These are phyloP conservation scores for Drosophila biarmipes DNA, from an alignment of 1,140 invertebrate species.

Conservation along the genomic window DNA sequence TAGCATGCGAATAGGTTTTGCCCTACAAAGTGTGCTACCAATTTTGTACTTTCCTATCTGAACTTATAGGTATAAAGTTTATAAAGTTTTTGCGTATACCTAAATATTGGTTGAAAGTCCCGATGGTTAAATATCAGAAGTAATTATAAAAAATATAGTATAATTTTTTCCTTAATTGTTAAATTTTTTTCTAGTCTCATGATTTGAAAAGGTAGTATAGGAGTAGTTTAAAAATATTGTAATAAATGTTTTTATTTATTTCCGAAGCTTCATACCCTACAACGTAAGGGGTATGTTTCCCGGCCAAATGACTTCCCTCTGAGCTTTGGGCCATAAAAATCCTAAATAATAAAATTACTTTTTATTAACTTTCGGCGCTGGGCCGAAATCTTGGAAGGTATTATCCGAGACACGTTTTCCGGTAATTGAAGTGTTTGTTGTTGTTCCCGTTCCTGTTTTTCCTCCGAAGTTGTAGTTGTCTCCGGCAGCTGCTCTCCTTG, in stretches of 20 bases:
- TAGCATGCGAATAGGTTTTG: background rate
- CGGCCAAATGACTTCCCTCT: background rate
- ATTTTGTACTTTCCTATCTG: too few species aligned
- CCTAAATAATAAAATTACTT: constrained; percentile 73
- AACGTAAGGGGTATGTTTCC: background rate
- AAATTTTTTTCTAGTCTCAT: too few species aligned
- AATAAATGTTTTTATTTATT: too few species aligned
- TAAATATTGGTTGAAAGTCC: too few species aligned
- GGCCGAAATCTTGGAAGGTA: constrained; percentile 53
- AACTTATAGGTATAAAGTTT: background rate
- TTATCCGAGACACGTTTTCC: constrained; percentile 79
- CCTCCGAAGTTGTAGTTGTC: background rate
- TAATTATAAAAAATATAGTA: background rate
- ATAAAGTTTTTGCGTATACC: background rate
- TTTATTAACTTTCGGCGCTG: constrained; percentile 65
- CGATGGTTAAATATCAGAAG: background rate
- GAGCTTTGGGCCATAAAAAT: constrained; percentile 23
- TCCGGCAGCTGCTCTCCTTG: constrained; percentile 55
- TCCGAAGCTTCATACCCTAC: too few species aligned
- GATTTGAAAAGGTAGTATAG: too few species aligned
- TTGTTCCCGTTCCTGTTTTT: constrained; percentile 22
- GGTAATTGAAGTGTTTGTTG: constrained; percentile 77
- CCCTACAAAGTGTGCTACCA: background rate
- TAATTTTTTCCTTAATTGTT: too few species aligned
- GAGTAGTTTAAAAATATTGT: too few species aligned